Evolutionary conservation across 2,888 invertebrate genomes (phyloP).

Genomic region (Chironomus tentans): DNA sequence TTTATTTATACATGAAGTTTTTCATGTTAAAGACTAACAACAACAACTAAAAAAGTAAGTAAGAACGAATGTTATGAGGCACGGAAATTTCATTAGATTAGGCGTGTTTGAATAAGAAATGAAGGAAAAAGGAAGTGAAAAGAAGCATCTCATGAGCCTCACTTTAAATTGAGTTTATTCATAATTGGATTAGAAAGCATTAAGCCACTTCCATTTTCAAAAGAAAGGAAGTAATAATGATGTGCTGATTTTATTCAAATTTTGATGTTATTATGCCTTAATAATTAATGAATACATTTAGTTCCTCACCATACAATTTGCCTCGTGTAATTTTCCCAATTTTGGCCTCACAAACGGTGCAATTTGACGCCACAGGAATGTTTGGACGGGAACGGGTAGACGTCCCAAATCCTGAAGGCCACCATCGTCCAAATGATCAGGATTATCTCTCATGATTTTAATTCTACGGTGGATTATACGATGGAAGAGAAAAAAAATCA

Average conservation of each 20-base stretch:
- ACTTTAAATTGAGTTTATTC: background rate
- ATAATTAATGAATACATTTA: conserved; percentile 22
- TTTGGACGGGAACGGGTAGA: conserved; percentile 91
- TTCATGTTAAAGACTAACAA: no score
- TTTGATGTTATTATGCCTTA: background rate
- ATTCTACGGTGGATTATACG: no score
- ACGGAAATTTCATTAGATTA: no score
- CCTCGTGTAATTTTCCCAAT: conserved; percentile 92
- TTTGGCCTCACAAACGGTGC: conserved; percentile 95
- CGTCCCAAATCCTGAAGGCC: conserved; percentile 62
- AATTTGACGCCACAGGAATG: conserved; percentile 94
- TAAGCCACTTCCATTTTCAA: background rate
- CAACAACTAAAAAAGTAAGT: no score
- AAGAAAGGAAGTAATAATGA: background rate
- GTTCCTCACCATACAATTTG: conserved; percentile 85
- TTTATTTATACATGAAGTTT: no score
- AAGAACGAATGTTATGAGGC: no score
- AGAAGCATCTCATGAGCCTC: background rate
- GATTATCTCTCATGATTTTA: no score
- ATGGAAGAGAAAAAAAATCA: no score
- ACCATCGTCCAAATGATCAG: conserved; percentile 43
- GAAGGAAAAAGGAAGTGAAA: no score
- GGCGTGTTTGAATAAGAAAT: no score
- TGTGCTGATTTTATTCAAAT: background rate
- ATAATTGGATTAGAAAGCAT: conserved; percentile 6